Evolutionary conservation across 1,140 invertebrate species (phyloP).

Genomic region (Nautilus pompilius): DNA sequence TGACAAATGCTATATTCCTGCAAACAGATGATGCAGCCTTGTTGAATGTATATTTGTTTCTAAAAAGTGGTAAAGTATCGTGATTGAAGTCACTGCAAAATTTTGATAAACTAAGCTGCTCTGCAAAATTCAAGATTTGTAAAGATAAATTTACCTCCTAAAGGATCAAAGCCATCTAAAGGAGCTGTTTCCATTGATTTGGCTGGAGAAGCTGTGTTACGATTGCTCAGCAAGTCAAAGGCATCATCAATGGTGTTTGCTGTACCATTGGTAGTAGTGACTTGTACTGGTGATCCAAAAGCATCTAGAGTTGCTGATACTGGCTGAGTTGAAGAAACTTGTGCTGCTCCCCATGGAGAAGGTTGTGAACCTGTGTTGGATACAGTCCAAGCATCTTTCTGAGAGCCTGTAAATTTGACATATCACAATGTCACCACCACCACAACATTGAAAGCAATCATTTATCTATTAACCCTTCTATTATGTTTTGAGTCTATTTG

Average conservation of each 20-base stretch:
- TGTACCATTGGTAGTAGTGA: slow-evolving; percentile 26
- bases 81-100: no score
- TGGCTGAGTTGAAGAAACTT: slow-evolving; percentile 9
- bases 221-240: slow-evolving; percentile 43
- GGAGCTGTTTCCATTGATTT: slow-evolving; percentile 11
- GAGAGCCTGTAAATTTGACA: slow-evolving; percentile 2
- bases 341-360: not conserved
- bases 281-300: slow-evolving; percentile 15
- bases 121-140: not conserved
- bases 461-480: no score
- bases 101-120: not conserved
- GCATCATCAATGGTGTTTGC: slow-evolving; percentile 34
- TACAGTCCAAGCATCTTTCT: slow-evolving; percentile 4
- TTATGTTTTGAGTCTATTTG: no score
- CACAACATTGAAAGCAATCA: no score
- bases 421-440: no score
- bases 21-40: no score
- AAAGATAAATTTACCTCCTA: slow-evolving; percentile 13
- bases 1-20: no score
- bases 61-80: no score
- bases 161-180: slow-evolving; percentile 19
- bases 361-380: slow-evolving; percentile 3
- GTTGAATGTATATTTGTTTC: no score
- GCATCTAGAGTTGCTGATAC: slow-evolving; percentile 10
- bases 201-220: slow-evolving; percentile 29